Evolutionary conservation across 2,797 vertebrate genomes (phyloP).

Genomic region (Pogonophryne albipinna): DNA sequence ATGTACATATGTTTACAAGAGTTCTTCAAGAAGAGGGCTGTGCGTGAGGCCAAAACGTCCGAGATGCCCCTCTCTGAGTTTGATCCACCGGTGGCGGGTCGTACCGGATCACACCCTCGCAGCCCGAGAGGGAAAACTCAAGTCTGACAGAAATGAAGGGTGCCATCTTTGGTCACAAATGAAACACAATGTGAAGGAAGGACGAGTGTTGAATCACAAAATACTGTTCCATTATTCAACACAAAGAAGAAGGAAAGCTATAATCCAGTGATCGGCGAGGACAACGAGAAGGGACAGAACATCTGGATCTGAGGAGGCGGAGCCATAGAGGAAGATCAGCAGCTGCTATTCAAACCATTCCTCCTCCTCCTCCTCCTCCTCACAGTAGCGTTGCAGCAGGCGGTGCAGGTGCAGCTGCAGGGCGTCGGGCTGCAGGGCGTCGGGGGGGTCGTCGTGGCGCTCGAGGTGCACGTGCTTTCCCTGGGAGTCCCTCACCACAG

Average conservation of each 20-base stretch:
- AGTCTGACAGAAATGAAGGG: constrained; percentile 74
- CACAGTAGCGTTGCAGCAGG: constrained; percentile 92
- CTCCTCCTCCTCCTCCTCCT: constrained; percentile 60
- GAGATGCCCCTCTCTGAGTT: constrained; percentile 24
- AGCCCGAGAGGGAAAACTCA: constrained; percentile 47
- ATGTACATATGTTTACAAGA: constrained; percentile 86
- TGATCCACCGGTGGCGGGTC: constrained; percentile 21
- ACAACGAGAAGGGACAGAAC: constrained; percentile 18
- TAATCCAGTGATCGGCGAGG: constrained; percentile 48
- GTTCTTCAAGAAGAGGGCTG: constrained; percentile 86
- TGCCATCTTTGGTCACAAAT: constrained; percentile 96
- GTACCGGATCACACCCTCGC: constrained; percentile 58
- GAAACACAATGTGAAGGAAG: constrained; percentile 62
- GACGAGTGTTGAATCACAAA: constrained; percentile 50
- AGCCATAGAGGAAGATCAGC: constrained; percentile 17
- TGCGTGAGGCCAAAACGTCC: constrained; percentile 76
- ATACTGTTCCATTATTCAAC: constrained; percentile 55
- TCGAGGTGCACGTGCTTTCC: constrained; percentile 91
- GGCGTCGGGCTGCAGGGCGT: constrained; percentile 87
- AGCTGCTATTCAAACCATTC: constrained; percentile 58
- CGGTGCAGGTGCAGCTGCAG: constrained; percentile 93
- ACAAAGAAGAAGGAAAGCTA: constrained; percentile 37
- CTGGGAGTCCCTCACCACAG: constrained; percentile 91
- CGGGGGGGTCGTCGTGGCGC: constrained; percentile 90
- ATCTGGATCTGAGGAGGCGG: constrained; percentile 29